Base-by-base conservation (phyloP, 1,140 invertebrate species). In the Magallana angulata region DNA sequence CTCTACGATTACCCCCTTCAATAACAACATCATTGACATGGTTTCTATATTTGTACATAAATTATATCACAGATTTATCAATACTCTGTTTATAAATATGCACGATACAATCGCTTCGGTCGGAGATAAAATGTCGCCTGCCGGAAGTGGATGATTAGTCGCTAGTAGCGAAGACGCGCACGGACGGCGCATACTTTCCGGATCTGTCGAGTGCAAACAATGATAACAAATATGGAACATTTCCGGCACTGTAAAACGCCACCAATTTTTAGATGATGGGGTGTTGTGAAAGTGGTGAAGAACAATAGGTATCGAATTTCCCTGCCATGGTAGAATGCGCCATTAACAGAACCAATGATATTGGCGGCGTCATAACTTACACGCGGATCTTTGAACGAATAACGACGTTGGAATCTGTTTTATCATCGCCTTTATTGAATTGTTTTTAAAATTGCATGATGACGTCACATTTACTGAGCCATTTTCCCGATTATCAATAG, bases 111-210 rank as follows among this genome's bases (percentile, higher is more conserved):
- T 71, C 68, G 68, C 24, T 36, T 11, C 18, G 24, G 48, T 36
- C 12, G 3, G 7, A 71, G 68, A 71, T 71, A 24, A 71, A 71
- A 71, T 71, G 68, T 71, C 68, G 24, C 7, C 36, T 30, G 24
- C 68, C 68, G 68, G 68, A 71, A 71, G 68, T 71, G 24, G 68
- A 30, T 71, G 36, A 71, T 71, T 71, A 36, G 36, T 7, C 68
- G 68, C 36, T 71, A 18, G 68, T 24, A 30, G 6, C 24, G 68
- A 30, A 71, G 24, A 71, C 11, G 11, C 11, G 36, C 11, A 71
- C 24, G 24, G 24, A 71, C 36, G 24, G 24, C 68, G 7, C 68
- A 71, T 30, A 64, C 24, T 30, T 71, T 71, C 36, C 68, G 24
- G 36, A 71, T 71, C 68, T 24, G 68, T 71, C 68, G 30, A 24